Conservation (phyloP, 2,888 invertebrate genomes). For the Bimastos eiseni region DNA sequence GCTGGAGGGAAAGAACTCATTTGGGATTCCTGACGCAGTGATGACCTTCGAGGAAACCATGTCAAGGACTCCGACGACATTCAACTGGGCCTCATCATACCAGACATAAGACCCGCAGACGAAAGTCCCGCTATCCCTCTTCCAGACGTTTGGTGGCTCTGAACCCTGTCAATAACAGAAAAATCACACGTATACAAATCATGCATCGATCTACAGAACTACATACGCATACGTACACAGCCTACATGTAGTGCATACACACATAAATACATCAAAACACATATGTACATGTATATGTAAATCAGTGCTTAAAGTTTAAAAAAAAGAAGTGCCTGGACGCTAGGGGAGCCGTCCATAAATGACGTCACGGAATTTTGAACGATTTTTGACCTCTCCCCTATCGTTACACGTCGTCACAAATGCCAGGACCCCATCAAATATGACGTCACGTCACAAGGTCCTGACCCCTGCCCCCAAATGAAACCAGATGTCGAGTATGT, state of each 20-base stretch:
- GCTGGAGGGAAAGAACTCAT: neutral
- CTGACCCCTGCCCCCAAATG: too few species aligned
- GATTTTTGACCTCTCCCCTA: too few species aligned
- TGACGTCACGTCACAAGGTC: too few species aligned
- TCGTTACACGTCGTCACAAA: too few species aligned
- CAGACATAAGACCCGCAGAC: neutral
- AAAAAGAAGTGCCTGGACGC: too few species aligned
- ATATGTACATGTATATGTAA: neutral
- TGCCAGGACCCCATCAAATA: too few species aligned
- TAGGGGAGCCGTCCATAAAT: too few species aligned
- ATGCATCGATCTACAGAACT: too few species aligned
- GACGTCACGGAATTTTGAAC: too few species aligned
- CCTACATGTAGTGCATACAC: conserved; percentile 24
- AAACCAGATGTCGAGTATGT: too few species aligned
- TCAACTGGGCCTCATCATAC: neutral
- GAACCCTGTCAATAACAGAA: neutral
- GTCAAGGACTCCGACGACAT: neutral
- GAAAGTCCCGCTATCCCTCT: neutral
- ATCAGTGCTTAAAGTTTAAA: too few species aligned
- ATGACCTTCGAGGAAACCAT: neutral
- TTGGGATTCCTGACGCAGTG: neutral
- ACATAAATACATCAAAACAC: conserved; percentile 19
- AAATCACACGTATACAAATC: neutral
- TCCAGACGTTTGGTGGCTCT: neutral
- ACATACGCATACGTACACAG: neutral